A percentile compares a stretch with the other conserved stretches of the same genome.
Evolutionary conservation across 2,113 vertebrate species (phyloP).

Genomic region (Stegostoma tigrinum): DNA sequence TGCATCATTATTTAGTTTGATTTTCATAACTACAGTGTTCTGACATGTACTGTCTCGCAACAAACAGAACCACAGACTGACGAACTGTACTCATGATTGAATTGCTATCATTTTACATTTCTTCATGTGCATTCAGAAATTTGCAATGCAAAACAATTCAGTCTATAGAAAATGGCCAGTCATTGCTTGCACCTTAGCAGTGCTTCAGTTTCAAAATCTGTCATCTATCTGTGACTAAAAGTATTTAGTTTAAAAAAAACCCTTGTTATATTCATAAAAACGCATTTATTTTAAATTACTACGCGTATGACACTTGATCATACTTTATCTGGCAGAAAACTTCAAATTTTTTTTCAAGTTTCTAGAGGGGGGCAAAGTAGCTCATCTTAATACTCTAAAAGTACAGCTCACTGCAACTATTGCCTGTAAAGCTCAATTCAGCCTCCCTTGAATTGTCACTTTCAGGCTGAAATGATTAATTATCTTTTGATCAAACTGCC

Average conservation of each 20-base stretch:
- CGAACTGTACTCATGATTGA: not conserved
- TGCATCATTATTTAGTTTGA: slow-evolving; percentile 22
- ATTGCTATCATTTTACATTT: not conserved
- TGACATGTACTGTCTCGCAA: not conserved
- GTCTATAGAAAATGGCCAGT: slow-evolving; percentile 46
- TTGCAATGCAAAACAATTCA: slow-evolving; percentile 43
- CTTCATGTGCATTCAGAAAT: slow-evolving; percentile 36
- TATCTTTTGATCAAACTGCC: slow-evolving; percentile 48
- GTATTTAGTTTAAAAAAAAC: slow-evolving; percentile 15
- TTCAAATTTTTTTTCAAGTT: not conserved
- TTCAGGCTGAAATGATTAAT: slow-evolving; percentile 47
- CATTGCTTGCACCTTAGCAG: slow-evolving; percentile 42
- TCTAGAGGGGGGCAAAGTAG: no score
- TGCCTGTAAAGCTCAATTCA: slow-evolving; percentile 38
- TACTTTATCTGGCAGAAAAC: not conserved
- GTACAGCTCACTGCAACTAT: slow-evolving; percentile 29
- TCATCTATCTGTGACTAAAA: slow-evolving; percentile 43
- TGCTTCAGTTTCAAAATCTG: slow-evolving; percentile 48
- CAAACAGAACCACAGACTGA: not conserved
- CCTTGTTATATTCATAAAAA: not conserved
- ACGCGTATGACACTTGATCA: not conserved
- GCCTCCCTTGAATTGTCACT: slow-evolving; percentile 44
- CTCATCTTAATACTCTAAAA: not conserved
- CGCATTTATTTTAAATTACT: not conserved
- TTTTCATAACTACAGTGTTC: slow-evolving; percentile 5